Base-by-base conservation (phyloP, 2,113 vertebrate species). In the Dicerorhinus sumatrensis region DNA sequence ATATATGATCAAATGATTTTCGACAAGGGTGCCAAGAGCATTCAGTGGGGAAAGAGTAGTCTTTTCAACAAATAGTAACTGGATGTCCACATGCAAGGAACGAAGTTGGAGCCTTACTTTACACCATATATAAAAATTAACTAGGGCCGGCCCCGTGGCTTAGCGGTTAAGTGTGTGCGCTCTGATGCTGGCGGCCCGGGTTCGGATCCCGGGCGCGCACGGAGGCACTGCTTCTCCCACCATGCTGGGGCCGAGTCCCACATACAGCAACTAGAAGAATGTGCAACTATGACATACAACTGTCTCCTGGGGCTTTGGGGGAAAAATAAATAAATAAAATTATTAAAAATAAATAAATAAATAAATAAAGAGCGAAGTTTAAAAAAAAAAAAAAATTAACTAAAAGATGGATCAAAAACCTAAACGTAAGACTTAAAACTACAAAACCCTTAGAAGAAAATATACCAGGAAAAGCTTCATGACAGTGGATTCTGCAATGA, bases 41-140 rank as follows among this genome's bases (percentile, higher is more conserved):
- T 51, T 86, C 46, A 67, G 31, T 46, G 51, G 7, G 23, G n/a
- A 48, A 94, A 79, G 33, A 79, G 80, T 2, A 56, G 13, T 89
- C 48, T 58, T 76, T 90, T 89, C 46, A 70, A 96, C 58, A 91
- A 81, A 67, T n/a, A 16, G 42, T 85, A 89, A 67, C 56, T 25
- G 58, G 27, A 46, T 54, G 85, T 63, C 46, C 63, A 79, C 46
- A 58, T 16, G 14, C 18, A 73, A 82, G n/a, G 13, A 96, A 73
- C 54, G 31, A 79, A 79, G 6, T 5, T 36, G 29, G 36, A 56
- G 23, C 48, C 39, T 63, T 93, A 83, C 12, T 23, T 84, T 70
- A 31, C 2, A 72, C 23, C 31, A 86, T 46, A 80, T 48, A 39
- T 3, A 80, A 94, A 63, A 91, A 62, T 17, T 36, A 70, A 90